Evolutionary conservation across 2,888 invertebrate genomes (phyloP).

Genomic region (Lasioglossum leucozonium): DNA sequence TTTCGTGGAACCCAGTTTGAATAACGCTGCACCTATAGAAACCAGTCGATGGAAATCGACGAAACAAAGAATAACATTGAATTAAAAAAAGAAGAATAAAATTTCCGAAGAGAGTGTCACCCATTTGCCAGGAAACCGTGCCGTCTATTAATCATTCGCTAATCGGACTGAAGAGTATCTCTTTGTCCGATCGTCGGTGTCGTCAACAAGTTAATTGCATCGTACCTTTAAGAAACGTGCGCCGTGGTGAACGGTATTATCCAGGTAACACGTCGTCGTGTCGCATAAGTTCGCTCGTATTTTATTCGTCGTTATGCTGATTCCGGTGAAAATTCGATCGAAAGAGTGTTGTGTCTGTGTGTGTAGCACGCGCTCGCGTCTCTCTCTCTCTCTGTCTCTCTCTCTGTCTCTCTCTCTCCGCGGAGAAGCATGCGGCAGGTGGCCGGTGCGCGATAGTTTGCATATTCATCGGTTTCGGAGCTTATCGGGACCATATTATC

Average conservation of each 20-base stretch:
- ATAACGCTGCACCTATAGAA: too few species aligned
- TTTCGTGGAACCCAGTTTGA: too few species aligned
- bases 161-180: conserved; percentile 2
- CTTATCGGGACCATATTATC: conserved; percentile 80
- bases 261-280: background rate
- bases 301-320: conserved; percentile 3
- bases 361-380: background rate
- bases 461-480: conserved; percentile 79
- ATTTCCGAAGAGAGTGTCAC: background rate
- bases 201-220: conserved; percentile 24
- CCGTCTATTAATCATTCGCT: conserved; percentile 8
- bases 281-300: background rate
- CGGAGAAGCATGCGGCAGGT: conserved; percentile 75
- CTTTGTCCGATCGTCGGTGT: conserved; percentile 12
- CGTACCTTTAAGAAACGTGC: too few species aligned
- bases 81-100: too few species aligned
- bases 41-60: too few species aligned
- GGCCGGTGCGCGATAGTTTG: conserved; percentile 76
- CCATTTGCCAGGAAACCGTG: background rate
- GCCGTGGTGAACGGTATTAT: background rate
- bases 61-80: too few species aligned
- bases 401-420: conserved; percentile 9
- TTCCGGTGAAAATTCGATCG: conserved; percentile 44
- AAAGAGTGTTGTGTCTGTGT: background rate
- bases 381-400: conserved; percentile 8